These are phyloP conservation scores for Drosophila parthenogenetica DNA, from an alignment of 2,888 invertebrate genomes.

Conservation along the genomic window DNA sequence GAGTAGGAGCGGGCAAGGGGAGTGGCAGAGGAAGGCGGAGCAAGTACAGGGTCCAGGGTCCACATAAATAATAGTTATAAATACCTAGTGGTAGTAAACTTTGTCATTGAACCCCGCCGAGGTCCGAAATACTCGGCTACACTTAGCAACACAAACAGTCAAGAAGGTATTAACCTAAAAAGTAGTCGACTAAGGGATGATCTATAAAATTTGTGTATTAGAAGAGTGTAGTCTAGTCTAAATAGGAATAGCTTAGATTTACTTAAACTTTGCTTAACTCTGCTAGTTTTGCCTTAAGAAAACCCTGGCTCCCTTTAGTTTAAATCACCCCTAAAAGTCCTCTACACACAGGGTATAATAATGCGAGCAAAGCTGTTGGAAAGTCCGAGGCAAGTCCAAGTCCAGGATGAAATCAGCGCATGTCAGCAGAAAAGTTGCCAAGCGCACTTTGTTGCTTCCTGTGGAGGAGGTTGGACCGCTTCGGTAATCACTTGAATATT, in stretches of 20 bases:
- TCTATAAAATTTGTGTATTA: conserved; percentile 4
- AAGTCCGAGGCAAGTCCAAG: conserved; percentile 33
- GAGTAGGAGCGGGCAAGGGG: conserved; percentile 14
- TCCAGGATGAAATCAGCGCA: conserved; percentile 67
- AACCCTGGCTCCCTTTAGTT: background rate
- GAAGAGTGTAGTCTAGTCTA: no score
- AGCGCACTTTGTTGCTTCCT: conserved; percentile 78
- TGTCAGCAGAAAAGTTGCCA: conserved; percentile 75
- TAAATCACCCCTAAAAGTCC: background rate
- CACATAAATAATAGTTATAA: conserved; percentile 80
- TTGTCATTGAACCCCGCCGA: conserved; percentile 75
- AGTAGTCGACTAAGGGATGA: background rate
- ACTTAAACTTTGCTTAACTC: no score
- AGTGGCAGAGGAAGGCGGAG: background rate
- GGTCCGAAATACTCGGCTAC: conserved; percentile 51
- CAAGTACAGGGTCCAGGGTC: conserved; percentile 37
- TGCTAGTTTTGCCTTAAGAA: background rate
- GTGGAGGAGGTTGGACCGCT: conserved; percentile 41
- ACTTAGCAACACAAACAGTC: conserved; percentile 67
- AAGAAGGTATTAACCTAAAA: background rate
- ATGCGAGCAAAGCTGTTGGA: conserved; percentile 40
- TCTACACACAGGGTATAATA: conserved; percentile 38
- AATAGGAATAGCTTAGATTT: no score
- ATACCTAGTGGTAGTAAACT: conserved; percentile 80
- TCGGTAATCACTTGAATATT: conserved; percentile 79